Evolutionary conservation across 2,888 invertebrate species (phyloP).

Genomic region (Eulithis testata): DNA sequence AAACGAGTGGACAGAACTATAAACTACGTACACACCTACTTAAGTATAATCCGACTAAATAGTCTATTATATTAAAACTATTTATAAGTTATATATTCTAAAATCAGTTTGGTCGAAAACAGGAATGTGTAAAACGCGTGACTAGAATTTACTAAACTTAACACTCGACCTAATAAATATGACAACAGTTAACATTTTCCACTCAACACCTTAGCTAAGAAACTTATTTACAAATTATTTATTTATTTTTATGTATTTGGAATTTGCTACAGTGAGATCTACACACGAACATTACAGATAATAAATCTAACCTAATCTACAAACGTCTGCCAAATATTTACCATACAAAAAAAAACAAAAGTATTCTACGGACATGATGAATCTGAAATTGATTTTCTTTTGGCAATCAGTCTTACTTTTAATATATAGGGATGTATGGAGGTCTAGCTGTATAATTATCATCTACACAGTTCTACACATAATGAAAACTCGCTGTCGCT

Average conservation of each 20-base stretch:
- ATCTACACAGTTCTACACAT: constrained; percentile 28
- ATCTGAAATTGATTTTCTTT: constrained; percentile 31
- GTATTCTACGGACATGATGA: constrained; percentile 10
- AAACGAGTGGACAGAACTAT: constrained; percentile 6
- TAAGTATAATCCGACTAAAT: constrained; percentile 15
- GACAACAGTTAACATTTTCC: constrained; percentile 72
- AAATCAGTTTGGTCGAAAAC: constrained; percentile 81
- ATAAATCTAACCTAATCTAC: constrained; percentile 23
- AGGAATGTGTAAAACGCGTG: constrained; percentile 84
- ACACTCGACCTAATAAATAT: constrained; percentile 81
- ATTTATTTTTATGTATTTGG: constrained; percentile 50
- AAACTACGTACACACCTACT: constrained; percentile 6
- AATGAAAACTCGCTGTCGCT: constrained; percentile 45
- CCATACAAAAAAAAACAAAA: too few species aligned
- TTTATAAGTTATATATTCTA: constrained; percentile 32
- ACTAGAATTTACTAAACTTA: constrained; percentile 85
- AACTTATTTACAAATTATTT: constrained; percentile 46
- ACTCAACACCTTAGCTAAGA: constrained; percentile 53
- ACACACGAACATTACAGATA: constrained; percentile 56
- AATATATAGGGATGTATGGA: constrained; percentile 66
- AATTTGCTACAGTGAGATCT: constrained; percentile 76
- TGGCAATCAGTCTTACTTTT: constrained; percentile 59
- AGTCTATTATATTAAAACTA: constrained; percentile 16
- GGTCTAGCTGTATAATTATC: constrained; percentile 61
- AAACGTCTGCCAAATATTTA: too few species aligned